Evolutionary conservation across 2,113 vertebrate genomes (phyloP).

Genomic region (Sinocyclocheilus rhinocerous): DNA sequence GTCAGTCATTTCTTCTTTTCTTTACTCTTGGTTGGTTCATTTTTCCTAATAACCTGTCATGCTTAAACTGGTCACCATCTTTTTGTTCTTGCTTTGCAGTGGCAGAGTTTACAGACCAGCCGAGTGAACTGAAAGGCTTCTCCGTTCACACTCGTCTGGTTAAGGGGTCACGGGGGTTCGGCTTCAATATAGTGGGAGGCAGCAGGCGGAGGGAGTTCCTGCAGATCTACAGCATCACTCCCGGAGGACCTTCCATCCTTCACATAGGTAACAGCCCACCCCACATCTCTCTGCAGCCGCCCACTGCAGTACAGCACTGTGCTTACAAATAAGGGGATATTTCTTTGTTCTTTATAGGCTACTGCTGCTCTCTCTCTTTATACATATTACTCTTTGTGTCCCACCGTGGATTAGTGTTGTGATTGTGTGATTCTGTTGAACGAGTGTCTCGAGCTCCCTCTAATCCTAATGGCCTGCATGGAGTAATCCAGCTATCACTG

Average conservation of each 20-base stretch:
- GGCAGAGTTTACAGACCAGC: slow-evolving; percentile 76
- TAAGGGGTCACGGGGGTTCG: slow-evolving; percentile 78
- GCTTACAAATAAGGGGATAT: neutral
- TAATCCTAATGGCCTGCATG: slow-evolving; percentile 53
- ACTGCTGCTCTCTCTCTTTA: neutral
- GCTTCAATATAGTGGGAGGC: slow-evolving; percentile 63
- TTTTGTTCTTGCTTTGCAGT: slow-evolving; percentile 34
- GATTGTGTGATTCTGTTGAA: slow-evolving; percentile 38
- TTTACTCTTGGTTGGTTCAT: neutral
- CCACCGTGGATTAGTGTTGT: slow-evolving; percentile 5
- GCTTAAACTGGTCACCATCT: neutral
- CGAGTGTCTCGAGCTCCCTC: slow-evolving; percentile 35
- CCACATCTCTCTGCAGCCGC: neutral
- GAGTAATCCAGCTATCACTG: slow-evolving; percentile 48
- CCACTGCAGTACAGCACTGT: neutral
- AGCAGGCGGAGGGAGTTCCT: slow-evolving; percentile 72
- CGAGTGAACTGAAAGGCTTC: slow-evolving; percentile 74
- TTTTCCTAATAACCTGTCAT: neutral
- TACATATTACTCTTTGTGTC: neutral
- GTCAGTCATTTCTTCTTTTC: neutral
- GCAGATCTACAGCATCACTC: slow-evolving; percentile 80
- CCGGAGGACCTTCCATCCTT: slow-evolving; percentile 74
- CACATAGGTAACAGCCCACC: slow-evolving; percentile 69
- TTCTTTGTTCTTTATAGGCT: neutral
- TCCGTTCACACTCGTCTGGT: slow-evolving; percentile 73